Evolutionary conservation across 2,888 invertebrate species (phyloP), one percentile per base, ranked within the genome.

Genomic region (Plebejus anna): DNA sequence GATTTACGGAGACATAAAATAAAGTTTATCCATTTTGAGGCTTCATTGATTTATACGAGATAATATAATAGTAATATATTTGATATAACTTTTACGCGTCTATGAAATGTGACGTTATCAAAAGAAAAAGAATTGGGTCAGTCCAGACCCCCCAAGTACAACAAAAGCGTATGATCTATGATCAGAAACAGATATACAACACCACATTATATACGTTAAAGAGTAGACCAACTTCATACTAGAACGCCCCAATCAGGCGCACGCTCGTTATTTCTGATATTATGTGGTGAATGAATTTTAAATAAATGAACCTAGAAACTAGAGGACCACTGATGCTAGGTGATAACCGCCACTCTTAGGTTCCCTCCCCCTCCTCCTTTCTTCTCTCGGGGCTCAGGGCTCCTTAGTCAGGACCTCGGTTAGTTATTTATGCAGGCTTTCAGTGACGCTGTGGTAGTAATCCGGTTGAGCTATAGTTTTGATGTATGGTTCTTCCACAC

Each of bases 171-270:
- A 92, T 93, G 94, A 94, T 94, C 92, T 93, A 94, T 92, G 94
- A 93, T 92, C 89, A 90, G 94, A 92, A 94, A 93, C 89, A 91
- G 94, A 94, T 94, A 93, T 93, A 92, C 91, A 90, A 92, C 90
- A 93, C 94, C 93, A 92, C 94, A 91, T 94, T 93, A 90, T 91
- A 90, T 16, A 55, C 55, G 16, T 4, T 55, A 55, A 4, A 55
- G 13, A 55, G 55, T 55, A 55, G 4, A 55, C 11, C 16, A 55
- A 55, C 16, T 16, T 4, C 4, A 16, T 55, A 16, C 55, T 55
- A 55, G 51, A 55, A 55, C 2, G 47, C 9, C 5, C 47, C 47
- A 16, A 13, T 16, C 16, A 55, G 1, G 16, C 16, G 51, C 16
- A 55, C 51, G 47, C 9, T 9, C 9, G 2, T 47, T 38, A 38